Evolutionary conservation across 1,140 invertebrate species (phyloP).

Genomic region (Saccostrea glomerata): DNA sequence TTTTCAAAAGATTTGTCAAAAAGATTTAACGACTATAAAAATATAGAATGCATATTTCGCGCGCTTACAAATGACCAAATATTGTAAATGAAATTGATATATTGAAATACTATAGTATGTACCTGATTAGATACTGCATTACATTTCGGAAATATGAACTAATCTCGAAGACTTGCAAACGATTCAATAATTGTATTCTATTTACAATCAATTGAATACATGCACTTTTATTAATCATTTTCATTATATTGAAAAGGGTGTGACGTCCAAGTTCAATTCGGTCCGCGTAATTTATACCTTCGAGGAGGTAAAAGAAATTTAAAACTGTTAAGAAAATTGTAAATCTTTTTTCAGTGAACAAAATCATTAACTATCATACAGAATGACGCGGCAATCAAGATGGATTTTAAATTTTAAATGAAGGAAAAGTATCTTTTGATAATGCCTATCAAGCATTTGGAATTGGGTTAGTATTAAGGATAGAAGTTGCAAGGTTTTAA

Average conservation of each 20-base stretch:
- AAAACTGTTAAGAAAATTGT: slow-evolving; percentile 9
- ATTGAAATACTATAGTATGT: too few relatives aligned
- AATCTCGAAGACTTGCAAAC: not conserved
- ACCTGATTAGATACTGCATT: not conserved
- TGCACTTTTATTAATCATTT: not conserved
- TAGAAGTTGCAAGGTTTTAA: not conserved
- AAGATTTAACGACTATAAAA: too few relatives aligned
- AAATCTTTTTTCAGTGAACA: not conserved
- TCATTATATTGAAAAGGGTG: not conserved
- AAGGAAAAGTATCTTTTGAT: slow-evolving; percentile 20
- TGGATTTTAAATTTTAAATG: not conserved
- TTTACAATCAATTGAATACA: not conserved
- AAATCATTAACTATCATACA: not conserved
- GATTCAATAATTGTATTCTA: not conserved
- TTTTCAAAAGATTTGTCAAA: too few relatives aligned
- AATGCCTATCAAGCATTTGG: slow-evolving; percentile 1
- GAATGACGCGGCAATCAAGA: not conserved
- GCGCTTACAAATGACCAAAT: too few relatives aligned
- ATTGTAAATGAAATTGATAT: too few relatives aligned
- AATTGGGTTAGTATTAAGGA: slow-evolving; percentile 7
- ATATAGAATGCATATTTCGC: too few relatives aligned
- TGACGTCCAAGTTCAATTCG: slow-evolving; percentile 14
- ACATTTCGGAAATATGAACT: not conserved
- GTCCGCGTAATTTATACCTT: slow-evolving; percentile 29
- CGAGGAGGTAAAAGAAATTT: slow-evolving; percentile 21